Conservation (phyloP, 1,140 invertebrate genomes). For the Leptinotarsa lineolata region DNA sequence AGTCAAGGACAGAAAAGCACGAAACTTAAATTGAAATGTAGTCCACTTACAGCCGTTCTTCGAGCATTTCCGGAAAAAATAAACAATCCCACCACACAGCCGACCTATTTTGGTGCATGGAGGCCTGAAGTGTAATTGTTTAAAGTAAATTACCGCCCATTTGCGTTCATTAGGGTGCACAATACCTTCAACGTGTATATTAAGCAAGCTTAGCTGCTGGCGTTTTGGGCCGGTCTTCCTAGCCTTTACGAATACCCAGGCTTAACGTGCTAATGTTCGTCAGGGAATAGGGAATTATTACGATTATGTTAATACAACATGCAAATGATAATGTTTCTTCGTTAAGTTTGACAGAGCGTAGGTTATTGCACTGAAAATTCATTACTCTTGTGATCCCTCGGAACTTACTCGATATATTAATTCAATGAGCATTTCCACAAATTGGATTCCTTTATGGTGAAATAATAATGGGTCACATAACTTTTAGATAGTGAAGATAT, state of each 20-base stretch:
- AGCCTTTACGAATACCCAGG: conserved; percentile 24
- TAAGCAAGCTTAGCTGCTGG: conserved; percentile 19
- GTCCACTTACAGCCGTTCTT: not conserved
- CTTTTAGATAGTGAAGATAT: too few relatives aligned
- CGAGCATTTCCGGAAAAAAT: conserved; percentile 17
- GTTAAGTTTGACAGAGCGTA: conserved; percentile 12
- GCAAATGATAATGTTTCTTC: conserved; percentile 35
- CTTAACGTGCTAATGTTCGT: conserved; percentile 39
- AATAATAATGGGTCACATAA: too few relatives aligned
- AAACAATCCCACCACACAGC: conserved; percentile 11
- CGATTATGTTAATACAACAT: conserved; percentile 40
- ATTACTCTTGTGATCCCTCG: not conserved
- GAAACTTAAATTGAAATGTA: conserved; percentile 1
- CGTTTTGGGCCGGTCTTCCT: not conserved
- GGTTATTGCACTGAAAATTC: not conserved
- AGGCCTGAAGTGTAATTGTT: conserved; percentile 22
- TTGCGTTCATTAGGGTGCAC: conserved; percentile 22
- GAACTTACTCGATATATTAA: too few relatives aligned
- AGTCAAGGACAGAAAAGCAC: not conserved
- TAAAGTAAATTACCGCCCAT: conserved; percentile 25
- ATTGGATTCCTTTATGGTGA: too few relatives aligned
- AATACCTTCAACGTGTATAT: conserved; percentile 24
- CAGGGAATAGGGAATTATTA: conserved; percentile 39
- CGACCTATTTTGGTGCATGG: conserved; percentile 7
- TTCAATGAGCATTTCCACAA: too few relatives aligned